Evolutionary conservation across 2,888 invertebrate species (phyloP), one percentile per base, ranked within the genome.

Genomic region (Drosophila crucigera): DNA sequence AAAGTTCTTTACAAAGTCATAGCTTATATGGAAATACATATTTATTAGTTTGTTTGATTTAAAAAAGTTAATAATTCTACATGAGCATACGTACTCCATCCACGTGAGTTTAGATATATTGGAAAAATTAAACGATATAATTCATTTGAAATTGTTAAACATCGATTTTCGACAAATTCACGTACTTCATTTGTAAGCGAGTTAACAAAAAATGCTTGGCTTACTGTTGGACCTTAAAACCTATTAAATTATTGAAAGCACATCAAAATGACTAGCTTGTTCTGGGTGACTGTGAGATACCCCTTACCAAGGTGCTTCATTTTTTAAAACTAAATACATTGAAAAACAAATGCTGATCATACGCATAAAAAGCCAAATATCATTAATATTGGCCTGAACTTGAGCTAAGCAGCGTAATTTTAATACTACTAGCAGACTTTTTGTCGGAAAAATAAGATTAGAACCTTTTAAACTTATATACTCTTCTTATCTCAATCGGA

Each of bases 151-250:
- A n/a, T 41, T 39, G 3, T 1, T 41, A 1, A 41, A n/a, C n/a
- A 10, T 41, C 10, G 2, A 41, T 41, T 41, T n/a, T 10, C 1
- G n/a, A 81, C 14, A 67, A 84, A 19, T 37, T 16, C 19, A 3
- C 6, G 7, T 37, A 19, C 7, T 19, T 37, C 16, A 37, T 19
- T 19, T 37, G 1, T 19, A 7, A 37, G 16, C 37, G 19, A 19
- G 37, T 14, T 35, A 14, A 35, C 35, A 6, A 16, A 37, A 37
- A 16, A 37, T 16, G 6, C 6, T 2, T 6, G 16, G 6, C 37
- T 37, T 2, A 16, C 6, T 37, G 37, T 37, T 37, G 16, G 16
- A 37, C 6, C 37, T 37, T 37, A 6, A 30, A 30, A 6, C 30
- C 30, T 19, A 19, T 37, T 37, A 37, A 37, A 37, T 19, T 37